phyloP scores from a whole-genome alignment of 2,113 vertebrate species.

The Camelus bactrianus region DNA sequence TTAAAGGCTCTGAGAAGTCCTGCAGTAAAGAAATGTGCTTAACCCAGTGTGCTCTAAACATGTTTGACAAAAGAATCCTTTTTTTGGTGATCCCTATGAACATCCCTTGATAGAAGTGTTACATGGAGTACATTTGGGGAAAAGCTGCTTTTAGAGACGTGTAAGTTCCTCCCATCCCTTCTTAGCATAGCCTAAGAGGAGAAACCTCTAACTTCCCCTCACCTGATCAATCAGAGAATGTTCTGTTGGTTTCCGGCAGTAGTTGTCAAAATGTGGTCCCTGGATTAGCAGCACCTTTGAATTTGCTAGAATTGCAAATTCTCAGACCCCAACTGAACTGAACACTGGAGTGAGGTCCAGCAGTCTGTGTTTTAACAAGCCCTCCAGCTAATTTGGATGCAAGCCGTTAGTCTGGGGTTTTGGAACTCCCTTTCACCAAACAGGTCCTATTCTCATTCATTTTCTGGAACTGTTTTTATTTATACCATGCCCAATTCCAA shows the following conservation, averaged over 20 bases:
- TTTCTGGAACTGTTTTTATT: neutral
- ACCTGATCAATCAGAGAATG: neutral
- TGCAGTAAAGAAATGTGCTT: neutral
- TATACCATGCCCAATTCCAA: neutral
- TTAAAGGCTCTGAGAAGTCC: neutral
- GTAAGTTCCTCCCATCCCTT: neutral
- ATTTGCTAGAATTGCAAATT: neutral
- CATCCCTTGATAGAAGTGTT: neutral
- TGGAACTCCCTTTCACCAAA: neutral
- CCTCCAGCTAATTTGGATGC: neutral
- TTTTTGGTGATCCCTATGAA: neutral
- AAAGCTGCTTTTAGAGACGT: neutral
- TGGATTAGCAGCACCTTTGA: neutral
- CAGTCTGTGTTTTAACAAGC: neutral
- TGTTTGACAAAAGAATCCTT: neutral
- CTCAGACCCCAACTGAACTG: neutral
- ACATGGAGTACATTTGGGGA: neutral
- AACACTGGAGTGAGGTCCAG: neutral
- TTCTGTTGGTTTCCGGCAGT: neutral
- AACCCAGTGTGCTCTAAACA: neutral
- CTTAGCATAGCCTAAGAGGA: neutral
- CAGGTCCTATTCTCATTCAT: neutral
- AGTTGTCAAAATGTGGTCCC: neutral
- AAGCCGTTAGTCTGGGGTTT: neutral
- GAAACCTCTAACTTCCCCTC: neutral